Percentiles rank a stretch among this genome's conserved stretches.
These are phyloP conservation scores for Henricia sp. DNA, from an alignment of 53 echinoderm and acorn worm genomes.

Conservation along the genomic window DNA sequence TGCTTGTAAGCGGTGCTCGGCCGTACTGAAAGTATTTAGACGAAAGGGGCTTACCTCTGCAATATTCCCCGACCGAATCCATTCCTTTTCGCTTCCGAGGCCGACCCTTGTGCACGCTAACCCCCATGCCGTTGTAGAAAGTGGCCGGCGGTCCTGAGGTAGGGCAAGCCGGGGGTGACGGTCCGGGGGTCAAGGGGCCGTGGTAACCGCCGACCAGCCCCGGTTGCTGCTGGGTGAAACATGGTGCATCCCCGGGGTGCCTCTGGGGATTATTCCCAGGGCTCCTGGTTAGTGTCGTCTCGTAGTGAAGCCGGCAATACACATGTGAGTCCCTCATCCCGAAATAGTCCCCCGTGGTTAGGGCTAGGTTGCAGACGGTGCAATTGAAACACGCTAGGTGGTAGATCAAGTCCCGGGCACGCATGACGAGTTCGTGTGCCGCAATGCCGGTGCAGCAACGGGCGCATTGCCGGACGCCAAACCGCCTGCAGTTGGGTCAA, in stretches of 20 bases:
- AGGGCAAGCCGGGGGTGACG: constrained; percentile 62
- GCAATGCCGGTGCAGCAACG: constrained; percentile 88
- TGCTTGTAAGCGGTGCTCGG: too few relatives aligned
- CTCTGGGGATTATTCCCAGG: background rate
- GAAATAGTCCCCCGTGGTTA: constrained; percentile 93
- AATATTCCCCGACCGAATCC: constrained; percentile 76
- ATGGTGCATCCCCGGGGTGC: constrained; percentile 1
- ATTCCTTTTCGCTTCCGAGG: constrained; percentile 88
- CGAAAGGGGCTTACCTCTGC: constrained; percentile 70
- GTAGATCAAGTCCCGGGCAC: constrained; percentile 89
- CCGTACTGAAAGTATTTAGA: too few relatives aligned
- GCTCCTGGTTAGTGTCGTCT: constrained; percentile 41
- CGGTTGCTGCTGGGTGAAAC: constrained; percentile 27
- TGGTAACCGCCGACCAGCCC: constrained; percentile 44
- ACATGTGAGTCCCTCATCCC: constrained; percentile 94
- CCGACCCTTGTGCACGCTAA: constrained; percentile 89
- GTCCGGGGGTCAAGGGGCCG: constrained; percentile 56
- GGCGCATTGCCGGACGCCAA: constrained; percentile 84
- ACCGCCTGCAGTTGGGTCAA: constrained; percentile 76
- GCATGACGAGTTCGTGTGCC: constrained; percentile 95
- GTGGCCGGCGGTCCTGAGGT: constrained; percentile 45
- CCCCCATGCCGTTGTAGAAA: constrained; percentile 82
- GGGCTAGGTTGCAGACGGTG: constrained; percentile 72
- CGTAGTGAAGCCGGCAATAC: constrained; percentile 97
- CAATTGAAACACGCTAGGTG: constrained; percentile 94